Evolutionary conservation across 1,140 invertebrate species (phyloP), one percentile per base, ranked within the genome.

Genomic region (Philotrypesis tridentata): DNA sequence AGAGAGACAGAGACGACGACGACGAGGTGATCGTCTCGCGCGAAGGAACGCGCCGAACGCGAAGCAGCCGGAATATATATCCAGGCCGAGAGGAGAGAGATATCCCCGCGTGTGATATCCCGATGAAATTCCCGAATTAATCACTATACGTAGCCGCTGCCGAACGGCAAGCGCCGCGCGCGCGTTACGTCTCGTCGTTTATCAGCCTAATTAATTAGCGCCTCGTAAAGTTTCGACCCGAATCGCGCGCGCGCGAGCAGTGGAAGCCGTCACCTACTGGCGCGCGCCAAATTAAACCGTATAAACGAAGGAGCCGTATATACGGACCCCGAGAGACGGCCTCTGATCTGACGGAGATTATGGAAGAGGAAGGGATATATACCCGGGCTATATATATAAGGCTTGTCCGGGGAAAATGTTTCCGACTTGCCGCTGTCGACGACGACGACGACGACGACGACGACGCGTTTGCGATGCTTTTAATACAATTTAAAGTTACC

Each of bases 131-230:
- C 79, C 25, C 71, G 75, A 82, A 86, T 85, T 86, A 86, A 86
- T 86, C 84, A 85, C 82, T 74, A n/a, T n/a, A 65, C 67, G 63
- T 65, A 29, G 63, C 63, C 23, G 27, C 48, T 55, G 48, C 48
- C 48, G 48, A 55, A 55, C 21, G 48, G 17, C 48, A n/a, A n/a
- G n/a, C n/a, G n/a, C 1, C 72, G 61, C 79, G 82, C 85, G 83
- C 80, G 76, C 77, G 80, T 82, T 85, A 85, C 83, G 85, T 85
- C 84, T 48, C 65, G n/a, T 86, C 85, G 85, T 89, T 89, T 88
- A 87, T 89, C 87, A 86, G 85, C 81, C 84, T 88, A 88, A 89
- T 89, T 89, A 89, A 89, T 89, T 89, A 89, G 86, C 84, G 83
- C 81, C 79, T 85, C 85, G 85, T 86, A 87, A 87, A 89, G 84